Evolutionary conservation across 1,140 invertebrate species (phyloP).

Genomic region (Nymphalis io): DNA sequence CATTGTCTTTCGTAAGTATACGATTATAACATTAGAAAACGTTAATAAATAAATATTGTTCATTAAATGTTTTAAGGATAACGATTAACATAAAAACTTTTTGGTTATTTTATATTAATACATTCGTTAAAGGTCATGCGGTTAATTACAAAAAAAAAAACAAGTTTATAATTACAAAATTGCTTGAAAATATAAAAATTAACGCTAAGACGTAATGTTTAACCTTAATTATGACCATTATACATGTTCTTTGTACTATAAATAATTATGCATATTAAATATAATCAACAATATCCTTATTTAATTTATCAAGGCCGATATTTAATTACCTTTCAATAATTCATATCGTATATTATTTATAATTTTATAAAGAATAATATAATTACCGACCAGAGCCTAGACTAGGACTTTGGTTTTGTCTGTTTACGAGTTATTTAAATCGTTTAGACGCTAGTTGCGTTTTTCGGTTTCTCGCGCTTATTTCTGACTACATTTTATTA

Average conservation of each 20-base stretch:
- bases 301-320: constrained; percentile 45
- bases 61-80: background rate
- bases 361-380: constrained; percentile 36
- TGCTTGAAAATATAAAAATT: constrained; percentile 29
- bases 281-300: constrained; percentile 43
- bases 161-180: constrained; percentile 28
- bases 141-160: constrained; percentile 21
- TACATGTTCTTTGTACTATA: constrained; percentile 37
- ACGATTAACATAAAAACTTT: background rate
- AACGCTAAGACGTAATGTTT: constrained; percentile 37
- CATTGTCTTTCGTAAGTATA: constrained; percentile 75
- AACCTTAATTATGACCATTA: constrained; percentile 39
- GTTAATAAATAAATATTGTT: background rate
- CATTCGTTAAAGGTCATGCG: constrained; percentile 1
- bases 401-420: background rate
- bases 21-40: constrained; percentile 1
- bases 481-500: no score
- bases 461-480: no score
- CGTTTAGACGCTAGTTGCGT: background rate
- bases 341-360: constrained; percentile 42
- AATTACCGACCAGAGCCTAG: constrained; percentile 42
- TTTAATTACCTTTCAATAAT: constrained; percentile 51
- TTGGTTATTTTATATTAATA: constrained; percentile 23
- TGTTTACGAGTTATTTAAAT: background rate
- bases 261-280: constrained; percentile 43